These are phyloP conservation scores for Loriculus beryllinus DNA, from an alignment of 2,797 vertebrate genomes.

Conservation along the genomic window DNA sequence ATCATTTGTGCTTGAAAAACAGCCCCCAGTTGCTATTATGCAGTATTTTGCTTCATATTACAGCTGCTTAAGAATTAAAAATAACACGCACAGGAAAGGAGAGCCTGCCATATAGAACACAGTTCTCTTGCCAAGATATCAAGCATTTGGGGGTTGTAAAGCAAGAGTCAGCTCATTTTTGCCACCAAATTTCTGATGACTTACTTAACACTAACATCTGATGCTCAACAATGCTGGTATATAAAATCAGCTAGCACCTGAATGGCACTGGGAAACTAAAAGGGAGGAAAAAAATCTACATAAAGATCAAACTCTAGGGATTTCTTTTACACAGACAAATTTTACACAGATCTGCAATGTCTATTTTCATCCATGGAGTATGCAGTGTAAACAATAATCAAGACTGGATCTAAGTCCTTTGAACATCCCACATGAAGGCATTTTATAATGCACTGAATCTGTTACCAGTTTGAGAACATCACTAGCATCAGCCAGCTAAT, in stretches of 20 bases:
- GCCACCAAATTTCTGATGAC: not conserved
- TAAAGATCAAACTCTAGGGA: not conserved
- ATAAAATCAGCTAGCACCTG: not conserved
- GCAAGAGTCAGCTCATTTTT: not conserved
- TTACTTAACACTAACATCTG: not conserved
- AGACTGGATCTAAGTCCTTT: not conserved
- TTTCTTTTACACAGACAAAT: not conserved
- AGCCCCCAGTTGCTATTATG: not conserved
- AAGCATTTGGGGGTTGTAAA: not conserved
- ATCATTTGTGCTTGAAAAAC: not conserved
- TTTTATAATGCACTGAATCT: slow-evolving; percentile 23
- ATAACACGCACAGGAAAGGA: not conserved
- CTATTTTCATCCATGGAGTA: slow-evolving; percentile 18
- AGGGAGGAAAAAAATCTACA: not conserved
- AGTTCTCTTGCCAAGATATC: not conserved
- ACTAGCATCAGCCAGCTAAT: slow-evolving; percentile 16
- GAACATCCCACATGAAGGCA: slow-evolving; percentile 14
- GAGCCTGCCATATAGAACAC: not conserved
- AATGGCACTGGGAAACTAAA: not conserved
- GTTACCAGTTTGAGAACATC: not conserved
- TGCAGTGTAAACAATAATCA: not conserved
- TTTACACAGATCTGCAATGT: not conserved
- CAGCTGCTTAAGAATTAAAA: not conserved
- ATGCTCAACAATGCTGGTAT: not conserved
- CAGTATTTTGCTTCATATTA: not conserved